Evolutionary conservation across 2,888 invertebrate species (phyloP), one percentile per base, ranked within the genome.

Genomic region (Cordilura impudica): DNA sequence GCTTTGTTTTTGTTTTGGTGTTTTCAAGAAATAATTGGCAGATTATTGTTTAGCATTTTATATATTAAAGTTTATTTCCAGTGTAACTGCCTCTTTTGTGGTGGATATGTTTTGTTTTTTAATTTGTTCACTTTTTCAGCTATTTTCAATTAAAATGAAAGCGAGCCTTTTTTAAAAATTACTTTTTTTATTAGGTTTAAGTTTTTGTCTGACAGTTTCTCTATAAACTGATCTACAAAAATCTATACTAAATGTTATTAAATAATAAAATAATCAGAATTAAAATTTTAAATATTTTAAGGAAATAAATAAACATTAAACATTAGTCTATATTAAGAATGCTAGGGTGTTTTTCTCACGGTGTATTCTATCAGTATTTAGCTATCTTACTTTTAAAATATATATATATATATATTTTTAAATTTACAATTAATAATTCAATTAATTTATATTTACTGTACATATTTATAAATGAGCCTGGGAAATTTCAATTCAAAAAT

Each of bases 181-280:
- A 71, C 21, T 29, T 43, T 21, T n/a, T n/a, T n/a, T n/a, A n/a
- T n/a, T 61, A 51, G 29, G 26, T 45, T 56, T n/a, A n/a, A 39
- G n/a, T 16, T 26, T 8, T 43, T 75, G 74, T 75, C 74, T 61
- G 54, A 61, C 74, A 75, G 54, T 49, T 67, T 69, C 74, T 54
- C 61, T 75, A 75, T 54, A 63, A 29, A 56, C 61, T 61, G 61
- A 47, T 43, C 29, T 45, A 39, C 29, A 53, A 49, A 18, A 39
- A n/a, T n/a, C n/a, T n/a, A n/a, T n/a, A n/a, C n/a, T n/a, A n/a
- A n/a, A 21, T 5, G 7, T 61, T 45, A 53, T 19, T 61, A 18
- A 7, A 31, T 47, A 23, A 47, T 31, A 12, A 14, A 21, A 29
- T 14, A 54, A 45, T 31, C 45, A 16, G 8, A 12, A 51, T 26